Evolutionary conservation across 1,140 invertebrate genomes (phyloP).

Genomic region (Drosophila kepulauana): DNA sequence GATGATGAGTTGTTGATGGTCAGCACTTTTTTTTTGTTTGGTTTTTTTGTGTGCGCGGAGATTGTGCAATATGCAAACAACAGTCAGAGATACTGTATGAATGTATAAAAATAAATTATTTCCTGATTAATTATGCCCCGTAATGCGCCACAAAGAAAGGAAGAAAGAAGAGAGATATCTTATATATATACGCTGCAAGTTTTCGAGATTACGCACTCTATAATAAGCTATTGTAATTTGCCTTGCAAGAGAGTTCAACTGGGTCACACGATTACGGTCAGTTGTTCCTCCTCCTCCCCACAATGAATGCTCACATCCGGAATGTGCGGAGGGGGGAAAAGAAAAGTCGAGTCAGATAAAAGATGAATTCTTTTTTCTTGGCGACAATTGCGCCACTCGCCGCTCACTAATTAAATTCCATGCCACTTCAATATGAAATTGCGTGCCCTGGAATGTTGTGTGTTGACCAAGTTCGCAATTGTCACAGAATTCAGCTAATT

Average conservation of each 20-base stretch:
- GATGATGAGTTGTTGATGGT: constrained; percentile 1
- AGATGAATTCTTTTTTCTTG: constrained; percentile 24
- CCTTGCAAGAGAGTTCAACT: constrained; percentile 18
- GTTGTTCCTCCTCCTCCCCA: background rate
- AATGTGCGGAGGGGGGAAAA: constrained; percentile 29
- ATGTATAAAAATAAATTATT: constrained; percentile 63
- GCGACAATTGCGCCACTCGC: constrained; percentile 12
- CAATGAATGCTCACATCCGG: constrained; percentile 34
- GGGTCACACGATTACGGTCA: constrained; percentile 32
- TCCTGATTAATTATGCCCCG: constrained; percentile 73
- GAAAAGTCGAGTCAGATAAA: constrained; percentile 16
- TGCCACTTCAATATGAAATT: constrained; percentile 43
- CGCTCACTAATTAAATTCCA: constrained; percentile 64
- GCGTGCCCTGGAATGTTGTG: constrained; percentile 54
- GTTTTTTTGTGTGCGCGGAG: background rate
- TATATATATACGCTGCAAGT: constrained; percentile 4
- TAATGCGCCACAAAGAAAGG: constrained; percentile 50
- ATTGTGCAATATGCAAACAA: constrained; percentile 23
- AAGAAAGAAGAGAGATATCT: constrained; percentile 16
- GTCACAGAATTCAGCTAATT: constrained; percentile 64
- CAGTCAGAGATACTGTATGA: background rate
- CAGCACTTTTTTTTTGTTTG: constrained; percentile 1
- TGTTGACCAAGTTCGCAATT: constrained; percentile 36
- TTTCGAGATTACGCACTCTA: constrained; percentile 32
- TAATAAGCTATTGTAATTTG: constrained; percentile 15